A percentile compares a stretch with the other conserved stretches of the same genome.
Conservation (phyloP, 1,140 invertebrate species). For the Sycophila sp. region DNA sequence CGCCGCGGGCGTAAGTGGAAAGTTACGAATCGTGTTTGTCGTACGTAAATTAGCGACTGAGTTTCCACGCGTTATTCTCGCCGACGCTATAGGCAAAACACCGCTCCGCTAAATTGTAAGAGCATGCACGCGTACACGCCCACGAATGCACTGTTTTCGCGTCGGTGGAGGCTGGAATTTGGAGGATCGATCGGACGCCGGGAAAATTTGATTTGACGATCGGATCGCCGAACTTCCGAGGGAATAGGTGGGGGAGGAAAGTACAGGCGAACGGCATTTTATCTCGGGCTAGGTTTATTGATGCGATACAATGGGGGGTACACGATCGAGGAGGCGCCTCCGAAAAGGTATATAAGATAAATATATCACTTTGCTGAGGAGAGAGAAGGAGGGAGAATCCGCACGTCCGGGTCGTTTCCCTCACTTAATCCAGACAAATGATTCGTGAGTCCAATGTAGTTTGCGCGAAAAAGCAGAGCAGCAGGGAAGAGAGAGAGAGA, state of each 20-base stretch:
- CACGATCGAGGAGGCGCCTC: neutral
- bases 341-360: neutral
- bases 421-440: constrained; percentile 53
- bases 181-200: too few relatives aligned
- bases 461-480: constrained; percentile 26
- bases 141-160: too few relatives aligned
- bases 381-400: too few relatives aligned
- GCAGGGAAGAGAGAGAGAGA: neutral
- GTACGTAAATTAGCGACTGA: constrained; percentile 46
- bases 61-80: constrained; percentile 39
- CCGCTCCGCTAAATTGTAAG: neutral
- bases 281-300: neutral
- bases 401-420: neutral
- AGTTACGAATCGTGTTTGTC: constrained; percentile 46
- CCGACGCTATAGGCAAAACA: constrained; percentile 17
- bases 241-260: too few relatives aligned
- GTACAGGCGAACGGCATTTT: too few relatives aligned
- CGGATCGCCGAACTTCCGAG: too few relatives aligned
- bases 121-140: neutral
- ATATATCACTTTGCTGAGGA: neutral
- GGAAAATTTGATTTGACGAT: too few relatives aligned
- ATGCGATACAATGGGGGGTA: neutral
- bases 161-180: too few relatives aligned
- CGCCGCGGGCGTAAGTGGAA: constrained; percentile 31
- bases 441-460: constrained; percentile 31